Evolutionary conservation across 1,140 invertebrate species (phyloP).

Genomic region (Cyclargus thomasi): DNA sequence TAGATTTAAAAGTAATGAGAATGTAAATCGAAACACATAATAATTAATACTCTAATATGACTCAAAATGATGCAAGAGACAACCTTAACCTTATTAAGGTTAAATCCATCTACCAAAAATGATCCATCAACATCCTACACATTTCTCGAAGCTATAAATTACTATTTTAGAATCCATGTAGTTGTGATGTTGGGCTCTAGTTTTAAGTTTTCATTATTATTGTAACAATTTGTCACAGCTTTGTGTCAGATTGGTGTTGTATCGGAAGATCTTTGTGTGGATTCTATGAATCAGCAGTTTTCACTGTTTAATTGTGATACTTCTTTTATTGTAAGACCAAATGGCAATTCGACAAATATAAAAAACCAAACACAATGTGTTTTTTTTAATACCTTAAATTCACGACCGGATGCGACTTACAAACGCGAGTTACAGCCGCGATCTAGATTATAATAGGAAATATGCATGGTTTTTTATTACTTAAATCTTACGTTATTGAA

Average conservation of each 20-base stretch:
- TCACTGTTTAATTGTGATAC: slow-evolving; percentile 71
- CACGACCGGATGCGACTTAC: no score
- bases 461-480: no score
- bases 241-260: slow-evolving; percentile 39
- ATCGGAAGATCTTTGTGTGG: slow-evolving; percentile 47
- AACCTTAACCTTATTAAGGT: no score
- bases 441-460: no score
- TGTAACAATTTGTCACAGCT: slow-evolving; percentile 26
- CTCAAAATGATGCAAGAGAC: no score
- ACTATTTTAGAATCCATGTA: background rate
- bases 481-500: no score
- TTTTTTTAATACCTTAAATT: slow-evolving; percentile 23
- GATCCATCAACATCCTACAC: no score
- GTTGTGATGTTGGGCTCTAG: background rate
- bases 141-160: background rate
- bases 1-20: no score
- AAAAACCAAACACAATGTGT: slow-evolving; percentile 24
- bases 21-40: no score
- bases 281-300: slow-evolving; percentile 73
- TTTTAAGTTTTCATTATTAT: slow-evolving; percentile 21
- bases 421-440: no score
- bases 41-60: no score
- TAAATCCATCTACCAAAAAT: no score
- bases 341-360: slow-evolving; percentile 43
- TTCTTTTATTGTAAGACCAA: slow-evolving; percentile 56